Conservation (phyloP, 2,888 invertebrate genomes). For the Aspidiotus rigidus region DNA sequence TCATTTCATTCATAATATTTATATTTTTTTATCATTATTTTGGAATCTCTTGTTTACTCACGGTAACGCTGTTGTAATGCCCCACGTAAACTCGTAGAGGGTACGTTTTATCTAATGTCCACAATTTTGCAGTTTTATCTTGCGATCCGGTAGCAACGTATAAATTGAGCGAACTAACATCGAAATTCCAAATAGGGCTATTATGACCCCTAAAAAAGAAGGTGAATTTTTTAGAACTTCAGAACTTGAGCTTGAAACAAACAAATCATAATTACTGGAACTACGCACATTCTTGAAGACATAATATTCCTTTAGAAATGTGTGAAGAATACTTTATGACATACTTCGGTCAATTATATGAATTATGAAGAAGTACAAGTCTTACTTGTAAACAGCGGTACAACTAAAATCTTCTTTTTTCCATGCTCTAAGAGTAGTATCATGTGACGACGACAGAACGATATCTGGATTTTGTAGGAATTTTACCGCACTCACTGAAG, state of each 20-base stretch:
- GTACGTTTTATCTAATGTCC: slow-evolving; percentile 70
- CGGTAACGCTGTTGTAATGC: slow-evolving; percentile 79
- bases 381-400: slow-evolving; percentile 57
- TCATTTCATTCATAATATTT: not conserved
- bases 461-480: slow-evolving; percentile 53
- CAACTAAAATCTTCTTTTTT: slow-evolving; percentile 59
- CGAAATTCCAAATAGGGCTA: slow-evolving; percentile 82
- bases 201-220: slow-evolving; percentile 59
- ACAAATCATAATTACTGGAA: not conserved
- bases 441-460: slow-evolving; percentile 66
- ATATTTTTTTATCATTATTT: slow-evolving; percentile 15
- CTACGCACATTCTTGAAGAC: too few relatives aligned
- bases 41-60: slow-evolving; percentile 45
- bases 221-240: not conserved
- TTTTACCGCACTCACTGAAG: slow-evolving; percentile 59
- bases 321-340: too few relatives aligned
- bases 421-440: slow-evolving; percentile 69
- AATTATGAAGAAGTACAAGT: not conserved
- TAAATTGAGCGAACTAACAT: slow-evolving; percentile 56
- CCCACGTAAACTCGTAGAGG: slow-evolving; percentile 78
- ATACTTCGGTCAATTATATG: too few relatives aligned
- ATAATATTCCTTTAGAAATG: too few relatives aligned
- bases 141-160: slow-evolving; percentile 71
- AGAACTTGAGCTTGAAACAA: not conserved
- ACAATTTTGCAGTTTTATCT: slow-evolving; percentile 70